Percentiles rank a stretch among this genome's conserved stretches.
Evolutionary conservation across 2,113 vertebrate species (phyloP).

Genomic region (Cephalophus harveyi): DNA sequence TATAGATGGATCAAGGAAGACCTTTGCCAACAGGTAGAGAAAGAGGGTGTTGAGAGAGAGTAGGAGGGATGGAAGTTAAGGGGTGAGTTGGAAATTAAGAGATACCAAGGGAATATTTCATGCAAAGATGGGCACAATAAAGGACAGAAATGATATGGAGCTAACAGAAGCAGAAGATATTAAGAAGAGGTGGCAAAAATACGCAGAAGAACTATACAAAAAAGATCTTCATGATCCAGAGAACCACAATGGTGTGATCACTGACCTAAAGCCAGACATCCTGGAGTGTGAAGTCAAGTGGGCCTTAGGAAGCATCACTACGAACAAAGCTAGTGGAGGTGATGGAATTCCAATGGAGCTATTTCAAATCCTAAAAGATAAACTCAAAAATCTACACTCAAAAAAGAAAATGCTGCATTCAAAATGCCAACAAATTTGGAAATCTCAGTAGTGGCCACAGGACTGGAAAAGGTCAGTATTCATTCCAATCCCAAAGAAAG

Average conservation of each 20-base stretch:
- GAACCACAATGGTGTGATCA: neutral
- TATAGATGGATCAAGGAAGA: constrained; percentile 52
- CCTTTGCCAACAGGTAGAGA: constrained; percentile 34
- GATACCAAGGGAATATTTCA: neutral
- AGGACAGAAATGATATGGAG: neutral
- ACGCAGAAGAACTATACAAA: neutral
- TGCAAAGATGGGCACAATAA: neutral
- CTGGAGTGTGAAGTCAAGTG: neutral
- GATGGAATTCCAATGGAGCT: neutral
- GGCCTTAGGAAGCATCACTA: neutral
- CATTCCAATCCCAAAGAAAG: neutral
- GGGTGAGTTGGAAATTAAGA: neutral
- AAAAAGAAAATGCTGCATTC: neutral
- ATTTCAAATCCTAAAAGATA: neutral
- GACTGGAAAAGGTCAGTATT: neutral
- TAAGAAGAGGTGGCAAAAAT: neutral
- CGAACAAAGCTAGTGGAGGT: neutral
- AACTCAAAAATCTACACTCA: neutral
- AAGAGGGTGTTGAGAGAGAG: constrained; percentile 40
- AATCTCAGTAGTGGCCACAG: neutral
- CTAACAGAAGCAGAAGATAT: neutral
- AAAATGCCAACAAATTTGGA: neutral
- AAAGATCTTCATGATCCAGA: neutral
- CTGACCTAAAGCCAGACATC: neutral
- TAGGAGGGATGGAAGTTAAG: neutral